Evolutionary conservation across 2,888 invertebrate genomes (phyloP).

Genomic region (Meloe dianella): DNA sequence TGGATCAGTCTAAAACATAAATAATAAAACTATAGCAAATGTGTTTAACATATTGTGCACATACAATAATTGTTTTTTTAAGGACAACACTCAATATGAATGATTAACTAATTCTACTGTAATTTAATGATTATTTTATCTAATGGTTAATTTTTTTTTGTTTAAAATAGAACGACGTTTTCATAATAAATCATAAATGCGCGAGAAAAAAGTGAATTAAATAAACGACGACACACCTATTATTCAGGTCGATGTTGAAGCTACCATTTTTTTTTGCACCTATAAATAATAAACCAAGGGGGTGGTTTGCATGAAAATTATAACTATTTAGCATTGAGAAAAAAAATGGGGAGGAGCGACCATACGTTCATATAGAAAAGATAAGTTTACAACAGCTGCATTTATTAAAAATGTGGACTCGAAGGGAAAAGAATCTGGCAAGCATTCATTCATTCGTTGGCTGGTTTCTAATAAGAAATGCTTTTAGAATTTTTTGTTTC

Average conservation of each 20-base stretch:
- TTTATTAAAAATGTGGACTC: background rate
- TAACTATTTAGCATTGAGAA: background rate
- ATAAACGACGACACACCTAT: background rate
- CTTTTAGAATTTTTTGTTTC: background rate
- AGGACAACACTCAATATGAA: background rate
- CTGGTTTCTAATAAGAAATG: background rate
- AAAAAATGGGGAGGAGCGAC: background rate
- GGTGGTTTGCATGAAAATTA: background rate
- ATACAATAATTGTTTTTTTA: constrained; percentile 12
- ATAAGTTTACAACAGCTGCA: constrained; percentile 1
- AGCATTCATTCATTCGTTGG: background rate
- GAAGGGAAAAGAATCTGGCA: constrained; percentile 6
- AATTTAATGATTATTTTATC: background rate
- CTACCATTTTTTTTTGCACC: background rate
- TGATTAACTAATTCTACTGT: background rate
- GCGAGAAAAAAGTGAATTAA: background rate
- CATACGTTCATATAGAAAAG: background rate
- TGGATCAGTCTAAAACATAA: constrained; percentile 81
- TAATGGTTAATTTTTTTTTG: background rate
- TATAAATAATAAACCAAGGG: constrained; percentile 3
- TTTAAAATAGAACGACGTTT: background rate
- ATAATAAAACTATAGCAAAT: background rate
- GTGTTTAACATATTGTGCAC: constrained; percentile 29
- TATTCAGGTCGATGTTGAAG: background rate
- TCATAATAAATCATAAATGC: background rate